Conservation (phyloP, 2,113 vertebrate genomes). For the Mustela nigripes region DNA sequence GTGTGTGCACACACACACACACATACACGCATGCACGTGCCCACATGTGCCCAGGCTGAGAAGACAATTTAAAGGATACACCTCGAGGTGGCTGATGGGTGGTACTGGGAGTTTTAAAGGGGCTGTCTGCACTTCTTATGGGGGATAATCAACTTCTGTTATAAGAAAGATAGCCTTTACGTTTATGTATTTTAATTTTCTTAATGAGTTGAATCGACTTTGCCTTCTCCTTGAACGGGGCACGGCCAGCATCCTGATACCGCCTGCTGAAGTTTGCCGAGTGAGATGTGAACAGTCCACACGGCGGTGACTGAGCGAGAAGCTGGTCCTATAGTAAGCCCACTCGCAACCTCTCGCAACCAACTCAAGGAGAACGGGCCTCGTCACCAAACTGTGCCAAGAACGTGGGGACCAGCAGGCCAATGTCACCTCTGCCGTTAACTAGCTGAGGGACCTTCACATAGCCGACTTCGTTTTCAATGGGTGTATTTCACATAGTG, state of each 20-base stretch:
- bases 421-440: neutral
- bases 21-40: accelerated
- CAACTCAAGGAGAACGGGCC: neutral
- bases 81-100: accelerated
- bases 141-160: neutral
- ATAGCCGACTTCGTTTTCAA: neutral
- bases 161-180: neutral
- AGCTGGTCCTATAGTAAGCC: neutral
- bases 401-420: neutral
- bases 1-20: neutral
- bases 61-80: neutral
- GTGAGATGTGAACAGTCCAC: neutral
- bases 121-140: neutral
- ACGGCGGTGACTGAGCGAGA: neutral
- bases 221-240: neutral
- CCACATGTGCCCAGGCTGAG: neutral
- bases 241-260: neutral
- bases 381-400: accelerated
- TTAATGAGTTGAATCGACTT: neutral
- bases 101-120: neutral
- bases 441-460: neutral
- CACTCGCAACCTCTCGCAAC: no score
- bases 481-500: neutral
- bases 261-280: neutral
- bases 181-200: neutral